phyloP scores from a whole-genome alignment of 53 echinoderm and acorn worm species.

The Antedon mediterranea region DNA sequence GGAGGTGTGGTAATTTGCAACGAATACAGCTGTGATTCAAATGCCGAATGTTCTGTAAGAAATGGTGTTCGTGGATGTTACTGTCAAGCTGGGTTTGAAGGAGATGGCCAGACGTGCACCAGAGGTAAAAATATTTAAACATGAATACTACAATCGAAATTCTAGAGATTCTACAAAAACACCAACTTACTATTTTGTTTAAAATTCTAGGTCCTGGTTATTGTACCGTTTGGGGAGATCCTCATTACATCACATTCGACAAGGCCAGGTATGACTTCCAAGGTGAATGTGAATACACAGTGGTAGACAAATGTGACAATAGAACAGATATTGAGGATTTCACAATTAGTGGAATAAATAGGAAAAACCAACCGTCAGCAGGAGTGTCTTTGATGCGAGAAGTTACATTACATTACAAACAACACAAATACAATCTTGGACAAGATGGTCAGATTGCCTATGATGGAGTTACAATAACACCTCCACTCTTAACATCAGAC shows the following conservation, averaged over 20 bases:
- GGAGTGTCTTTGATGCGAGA: constrained; percentile 14
- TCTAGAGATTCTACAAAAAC: no score
- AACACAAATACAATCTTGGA: not conserved
- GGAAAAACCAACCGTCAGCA: constrained; percentile 9
- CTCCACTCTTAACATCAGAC: constrained; percentile 7
- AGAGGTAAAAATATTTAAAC: constrained; percentile 10
- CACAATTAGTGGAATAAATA: constrained; percentile 20
- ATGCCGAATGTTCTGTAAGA: constrained; percentile 21
- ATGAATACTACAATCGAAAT: not conserved
- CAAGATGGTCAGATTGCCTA: constrained; percentile 4
- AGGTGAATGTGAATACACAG: constrained; percentile 49
- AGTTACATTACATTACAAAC: not conserved
- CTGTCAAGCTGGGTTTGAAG: constrained; percentile 32
- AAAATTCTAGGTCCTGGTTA: constrained; percentile 18
- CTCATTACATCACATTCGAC: constrained; percentile 55
- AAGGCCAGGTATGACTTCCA: constrained; percentile 37
- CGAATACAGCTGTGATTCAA: constrained; percentile 10
- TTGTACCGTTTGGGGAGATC: constrained; percentile 48
- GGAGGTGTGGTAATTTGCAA: constrained; percentile 15
- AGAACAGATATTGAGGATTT: constrained; percentile 6
- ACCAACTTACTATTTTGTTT: no score
- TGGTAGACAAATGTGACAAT: constrained; percentile 20
- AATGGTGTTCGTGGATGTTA: constrained; percentile 34
- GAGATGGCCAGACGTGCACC: constrained; percentile 25
- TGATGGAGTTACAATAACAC: constrained; percentile 11